Evolutionary conservation across 2,113 vertebrate genomes (phyloP).

Genomic region (Oncorhynchus gorbuscha): DNA sequence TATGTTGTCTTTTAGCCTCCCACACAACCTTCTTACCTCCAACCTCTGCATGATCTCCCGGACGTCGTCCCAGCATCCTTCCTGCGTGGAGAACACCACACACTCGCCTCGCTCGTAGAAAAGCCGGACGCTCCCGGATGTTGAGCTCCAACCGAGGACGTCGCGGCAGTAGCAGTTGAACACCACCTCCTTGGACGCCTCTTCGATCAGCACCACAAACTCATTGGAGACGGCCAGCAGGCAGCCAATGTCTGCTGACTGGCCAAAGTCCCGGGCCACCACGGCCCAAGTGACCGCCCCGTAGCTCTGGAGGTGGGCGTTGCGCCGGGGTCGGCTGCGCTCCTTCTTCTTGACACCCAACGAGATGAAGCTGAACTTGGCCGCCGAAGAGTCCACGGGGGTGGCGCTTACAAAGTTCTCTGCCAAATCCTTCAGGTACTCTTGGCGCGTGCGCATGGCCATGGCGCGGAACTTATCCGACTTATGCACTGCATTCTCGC

Average conservation of each 20-base stretch:
- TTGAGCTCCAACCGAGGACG: constrained; percentile 85
- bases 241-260: constrained; percentile 78
- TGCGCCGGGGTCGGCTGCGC: constrained; percentile 77
- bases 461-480: constrained; percentile 85
- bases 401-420: constrained; percentile 82
- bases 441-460: constrained; percentile 82
- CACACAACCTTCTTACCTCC: constrained; percentile 65
- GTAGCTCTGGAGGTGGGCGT: constrained; percentile 78
- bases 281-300: constrained; percentile 85
- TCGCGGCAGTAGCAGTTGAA: constrained; percentile 89
- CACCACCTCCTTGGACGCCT: constrained; percentile 83
- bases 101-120: constrained; percentile 87
- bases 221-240: constrained; percentile 84
- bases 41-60: constrained; percentile 81
- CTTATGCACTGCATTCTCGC: constrained; percentile 84
- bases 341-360: constrained; percentile 85
- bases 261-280: constrained; percentile 79
- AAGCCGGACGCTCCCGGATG: constrained; percentile 77
- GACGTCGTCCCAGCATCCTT: constrained; percentile 76
- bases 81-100: constrained; percentile 76
- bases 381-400: constrained; percentile 76
- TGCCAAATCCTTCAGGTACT: constrained; percentile 84
- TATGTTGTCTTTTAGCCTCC: too few relatives aligned
- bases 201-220: constrained; percentile 82
- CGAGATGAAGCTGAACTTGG: constrained; percentile 87